Conservation (phyloP, 2,113 vertebrate species). For the Argyrosomus japonicus region DNA sequence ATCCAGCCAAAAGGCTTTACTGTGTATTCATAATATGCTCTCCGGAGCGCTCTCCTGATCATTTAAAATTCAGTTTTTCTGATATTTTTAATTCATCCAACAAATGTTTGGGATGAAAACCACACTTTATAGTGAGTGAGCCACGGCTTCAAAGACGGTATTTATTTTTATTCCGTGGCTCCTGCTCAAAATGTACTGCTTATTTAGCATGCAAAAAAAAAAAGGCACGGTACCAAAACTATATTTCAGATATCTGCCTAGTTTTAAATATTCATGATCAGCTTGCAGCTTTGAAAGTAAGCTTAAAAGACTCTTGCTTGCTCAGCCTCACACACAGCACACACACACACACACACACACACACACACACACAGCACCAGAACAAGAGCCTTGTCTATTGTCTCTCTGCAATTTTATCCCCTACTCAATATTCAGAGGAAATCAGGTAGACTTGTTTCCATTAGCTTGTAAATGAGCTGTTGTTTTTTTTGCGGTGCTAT, state of each 20-base stretch:
- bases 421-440: conserved; percentile 62
- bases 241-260: conserved; percentile 61
- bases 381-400: conserved; percentile 1
- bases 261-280: conserved; percentile 78
- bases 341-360: not conserved
- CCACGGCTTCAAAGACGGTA: conserved; percentile 60
- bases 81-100: conserved; percentile 49
- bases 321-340: conserved; percentile 15
- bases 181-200: conserved; percentile 49
- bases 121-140: conserved; percentile 39
- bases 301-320: conserved; percentile 57
- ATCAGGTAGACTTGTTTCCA: conserved; percentile 68
- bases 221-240: conserved; percentile 49
- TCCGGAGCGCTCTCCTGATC: conserved; percentile 9
- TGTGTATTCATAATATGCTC: conserved; percentile 49
- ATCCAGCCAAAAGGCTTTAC: conserved; percentile 54
- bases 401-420: conserved; percentile 37
- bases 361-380: not conserved
- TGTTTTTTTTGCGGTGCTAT: conserved; percentile 65
- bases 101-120: conserved; percentile 61
- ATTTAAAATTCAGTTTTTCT: conserved; percentile 47
- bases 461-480: conserved; percentile 71
- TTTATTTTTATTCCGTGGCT: conserved; percentile 52
- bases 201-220: conserved; percentile 55
- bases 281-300: conserved; percentile 74